Evolutionary conservation across 2,797 vertebrate genomes (phyloP).

Genomic region (Cetoscarus ocellatus): DNA sequence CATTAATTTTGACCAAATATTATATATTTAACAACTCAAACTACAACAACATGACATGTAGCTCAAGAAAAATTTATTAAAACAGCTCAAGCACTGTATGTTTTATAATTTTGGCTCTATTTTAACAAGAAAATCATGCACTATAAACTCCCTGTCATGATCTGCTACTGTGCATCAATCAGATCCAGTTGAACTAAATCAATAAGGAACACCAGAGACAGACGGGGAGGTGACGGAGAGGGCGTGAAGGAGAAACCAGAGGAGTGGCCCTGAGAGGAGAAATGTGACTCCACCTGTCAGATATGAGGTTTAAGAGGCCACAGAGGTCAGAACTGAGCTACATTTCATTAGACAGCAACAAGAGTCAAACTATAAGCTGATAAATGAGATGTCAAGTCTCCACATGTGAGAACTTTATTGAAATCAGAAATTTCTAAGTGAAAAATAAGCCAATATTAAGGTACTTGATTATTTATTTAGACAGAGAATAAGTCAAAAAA

Average conservation of each 20-base stretch:
- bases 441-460: neutral
- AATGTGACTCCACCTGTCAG: conserved; percentile 33
- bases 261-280: conserved; percentile 52
- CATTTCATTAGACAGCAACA: conserved; percentile 25
- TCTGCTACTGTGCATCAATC: conserved; percentile 69
- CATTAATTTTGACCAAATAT: neutral
- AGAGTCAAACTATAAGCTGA: neutral
- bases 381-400: neutral
- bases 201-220: conserved; percentile 65
- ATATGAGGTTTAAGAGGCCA: conserved; percentile 24
- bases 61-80: conserved; percentile 1
- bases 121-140: conserved; percentile 51
- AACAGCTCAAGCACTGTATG: conserved; percentile 13
- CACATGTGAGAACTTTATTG: neutral
- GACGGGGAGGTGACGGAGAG: conserved; percentile 34
- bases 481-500: too few species aligned
- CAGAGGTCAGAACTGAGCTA: conserved; percentile 63
- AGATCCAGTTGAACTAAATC: conserved; percentile 81
- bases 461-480: too few species aligned
- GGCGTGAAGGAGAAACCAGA: conserved; percentile 39
- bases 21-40: neutral
- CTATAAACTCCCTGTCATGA: conserved; percentile 40
- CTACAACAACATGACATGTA: neutral
- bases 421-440: neutral
- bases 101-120: neutral